Evolutionary conservation across 2,797 vertebrate genomes (phyloP).

Genomic region (Lacerta viridis): DNA sequence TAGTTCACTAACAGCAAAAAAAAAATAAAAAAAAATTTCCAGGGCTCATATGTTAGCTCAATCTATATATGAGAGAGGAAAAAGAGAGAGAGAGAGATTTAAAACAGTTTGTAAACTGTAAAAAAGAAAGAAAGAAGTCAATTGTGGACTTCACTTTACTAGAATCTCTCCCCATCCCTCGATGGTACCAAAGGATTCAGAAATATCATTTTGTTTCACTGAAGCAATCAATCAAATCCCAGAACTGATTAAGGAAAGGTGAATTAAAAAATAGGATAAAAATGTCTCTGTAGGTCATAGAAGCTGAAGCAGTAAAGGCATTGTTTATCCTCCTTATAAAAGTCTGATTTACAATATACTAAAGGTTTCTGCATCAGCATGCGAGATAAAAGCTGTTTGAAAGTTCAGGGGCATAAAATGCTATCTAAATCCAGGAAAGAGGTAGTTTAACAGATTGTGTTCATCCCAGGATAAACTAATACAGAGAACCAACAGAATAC

Average conservation of each 20-base stretch:
- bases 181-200: not conserved
- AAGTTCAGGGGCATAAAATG: not conserved
- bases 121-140: constrained; percentile 24
- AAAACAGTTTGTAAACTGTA: constrained; percentile 17
- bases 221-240: constrained; percentile 31
- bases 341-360: constrained; percentile 7
- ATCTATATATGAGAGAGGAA: constrained; percentile 40
- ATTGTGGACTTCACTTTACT: constrained; percentile 7
- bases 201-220: not conserved
- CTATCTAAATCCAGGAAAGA: not conserved
- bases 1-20: constrained; percentile 55
- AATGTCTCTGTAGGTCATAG: not conserved
- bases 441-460: not conserved
- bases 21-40: constrained; percentile 58
- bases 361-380: constrained; percentile 9
- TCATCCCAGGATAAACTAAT: not conserved
- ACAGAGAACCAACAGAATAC: not conserved
- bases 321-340: constrained; percentile 16
- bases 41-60: constrained; percentile 48
- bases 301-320: not conserved
- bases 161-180: not conserved
- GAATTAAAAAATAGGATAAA: constrained; percentile 26
- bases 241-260: not conserved
- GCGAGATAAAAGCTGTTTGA: not conserved
- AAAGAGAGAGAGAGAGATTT: constrained; percentile 31